Percentiles rank a stretch among this genome's conserved stretches.
phyloP scores from a whole-genome alignment of 2,888 invertebrate species.

The Pseudolycoriella hygida region DNA sequence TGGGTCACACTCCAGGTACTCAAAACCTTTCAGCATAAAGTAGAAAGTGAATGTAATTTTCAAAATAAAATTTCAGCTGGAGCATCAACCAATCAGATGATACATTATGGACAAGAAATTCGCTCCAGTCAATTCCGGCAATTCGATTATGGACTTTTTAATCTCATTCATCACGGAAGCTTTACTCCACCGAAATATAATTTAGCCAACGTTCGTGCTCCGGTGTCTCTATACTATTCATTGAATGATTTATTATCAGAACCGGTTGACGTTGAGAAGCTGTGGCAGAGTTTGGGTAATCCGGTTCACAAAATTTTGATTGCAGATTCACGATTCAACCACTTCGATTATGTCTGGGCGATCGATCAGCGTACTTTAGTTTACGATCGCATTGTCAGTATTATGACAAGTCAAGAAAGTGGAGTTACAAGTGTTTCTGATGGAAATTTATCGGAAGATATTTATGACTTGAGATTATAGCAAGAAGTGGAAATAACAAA shows the following conservation, averaged over 20 bases:
- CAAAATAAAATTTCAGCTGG: slow-evolving; percentile 37
- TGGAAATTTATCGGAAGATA: no score
- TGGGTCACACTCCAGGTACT: slow-evolving; percentile 23
- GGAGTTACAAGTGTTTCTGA: no score
- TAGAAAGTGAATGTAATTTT: not conserved
- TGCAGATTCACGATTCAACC: slow-evolving; percentile 34
- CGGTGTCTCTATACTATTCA: slow-evolving; percentile 46
- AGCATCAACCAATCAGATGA: slow-evolving; percentile 45
- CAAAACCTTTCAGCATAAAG: no score
- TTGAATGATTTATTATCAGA: slow-evolving; percentile 45
- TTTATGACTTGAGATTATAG: no score
- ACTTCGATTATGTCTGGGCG: slow-evolving; percentile 39
- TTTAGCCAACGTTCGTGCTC: slow-evolving; percentile 35
- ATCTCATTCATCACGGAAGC: slow-evolving; percentile 35
- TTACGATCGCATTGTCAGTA: slow-evolving; percentile 23
- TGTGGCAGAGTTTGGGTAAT: slow-evolving; percentile 17
- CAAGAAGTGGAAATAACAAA: no score
- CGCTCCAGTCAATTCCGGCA: slow-evolving; percentile 34
- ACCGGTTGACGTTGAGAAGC: slow-evolving; percentile 2
- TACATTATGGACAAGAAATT: slow-evolving; percentile 53
- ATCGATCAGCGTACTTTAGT: slow-evolving; percentile 31
- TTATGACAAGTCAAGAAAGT: not conserved
- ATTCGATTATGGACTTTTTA: slow-evolving; percentile 38
- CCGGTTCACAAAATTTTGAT: slow-evolving; percentile 32
- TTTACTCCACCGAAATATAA: slow-evolving; percentile 39